A percentile compares a stretch with the other conserved stretches of the same genome.
Conservation (phyloP, 2,888 invertebrate genomes). For the Trachelus tabidus region DNA sequence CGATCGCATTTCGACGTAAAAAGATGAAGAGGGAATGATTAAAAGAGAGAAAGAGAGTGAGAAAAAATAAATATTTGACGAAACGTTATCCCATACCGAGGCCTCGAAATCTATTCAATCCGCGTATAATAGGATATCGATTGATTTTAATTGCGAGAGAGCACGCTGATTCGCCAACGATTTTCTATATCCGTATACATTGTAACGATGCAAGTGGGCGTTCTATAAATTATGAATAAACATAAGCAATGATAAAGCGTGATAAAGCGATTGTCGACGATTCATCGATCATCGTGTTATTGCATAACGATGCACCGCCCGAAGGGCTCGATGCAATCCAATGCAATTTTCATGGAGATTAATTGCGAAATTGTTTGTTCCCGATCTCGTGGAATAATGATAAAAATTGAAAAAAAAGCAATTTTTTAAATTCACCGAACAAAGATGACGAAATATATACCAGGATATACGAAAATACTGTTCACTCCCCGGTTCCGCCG, state of each 20-base stretch:
- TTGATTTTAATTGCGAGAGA: not conserved
- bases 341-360: not conserved
- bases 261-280: not conserved
- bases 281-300: not conserved
- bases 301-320: not conserved
- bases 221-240: not conserved
- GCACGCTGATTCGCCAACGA: not conserved
- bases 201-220: not conserved
- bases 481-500: not conserved
- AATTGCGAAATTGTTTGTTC: not conserved
- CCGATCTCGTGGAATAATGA: not conserved
- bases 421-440: not conserved
- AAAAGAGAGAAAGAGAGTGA: not conserved
- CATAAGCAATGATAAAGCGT: not conserved
- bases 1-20: not conserved
- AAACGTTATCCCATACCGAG: not conserved
- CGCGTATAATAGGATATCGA: not conserved
- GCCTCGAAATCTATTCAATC: not conserved
- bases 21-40: not conserved
- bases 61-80: not conserved
- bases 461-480: not conserved
- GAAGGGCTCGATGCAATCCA: not conserved
- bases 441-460: not conserved
- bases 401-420: not conserved
- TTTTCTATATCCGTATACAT: not conserved